Evolutionary conservation across 2,113 vertebrate species (phyloP), one percentile per base, ranked within the genome.

Genomic region (Ascaphus truei): DNA sequence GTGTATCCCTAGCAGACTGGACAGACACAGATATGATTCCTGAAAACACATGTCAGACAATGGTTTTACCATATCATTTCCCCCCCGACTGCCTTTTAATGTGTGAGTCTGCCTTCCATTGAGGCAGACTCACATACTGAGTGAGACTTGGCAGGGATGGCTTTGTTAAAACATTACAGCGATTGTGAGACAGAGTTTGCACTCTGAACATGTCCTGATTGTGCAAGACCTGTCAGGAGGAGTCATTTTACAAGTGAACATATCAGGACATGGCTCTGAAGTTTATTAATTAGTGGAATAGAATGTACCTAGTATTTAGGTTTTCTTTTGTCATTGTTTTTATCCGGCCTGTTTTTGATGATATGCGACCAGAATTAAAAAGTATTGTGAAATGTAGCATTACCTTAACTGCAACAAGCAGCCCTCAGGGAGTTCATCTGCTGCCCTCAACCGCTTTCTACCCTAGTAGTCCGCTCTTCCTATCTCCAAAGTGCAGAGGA

Each of bases 251-350:
- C 39, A 34, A 48, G 30, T 16, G 10, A 25, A 13, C 29, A 27
- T 68, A 57, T 22, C 29, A 57, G 27, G 10, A 16, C 11, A 11
- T 3, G 26, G 36, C 25, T 33, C 60, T 15, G 30, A 51, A 15
- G 31, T n/a, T 58, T 50, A 58, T 68, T 68, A 58, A 68, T 59
- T 48, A 34, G 20, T 20, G 13, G 56, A 69, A 69, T 61, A 47
- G 45, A 61, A 69, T 69, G 67, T 69, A 39, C 67, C 43, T 33
- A 41, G 13, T 3, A 27, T 47, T 26, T 68, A 22, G 48, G 41
- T 30, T 62, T 55, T 52, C 51, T 76, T 77, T 3, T 27, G 25
- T 9, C 36, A 23, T 1, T 34, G 58, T 69, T 62, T 18, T 66
- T 72, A 33, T 20, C 4, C 15, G 10, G 18, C 47, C 29, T 20